phyloP scores from a whole-genome alignment of 2,888 invertebrate species.

The Choristoneura rosaceana region DNA sequence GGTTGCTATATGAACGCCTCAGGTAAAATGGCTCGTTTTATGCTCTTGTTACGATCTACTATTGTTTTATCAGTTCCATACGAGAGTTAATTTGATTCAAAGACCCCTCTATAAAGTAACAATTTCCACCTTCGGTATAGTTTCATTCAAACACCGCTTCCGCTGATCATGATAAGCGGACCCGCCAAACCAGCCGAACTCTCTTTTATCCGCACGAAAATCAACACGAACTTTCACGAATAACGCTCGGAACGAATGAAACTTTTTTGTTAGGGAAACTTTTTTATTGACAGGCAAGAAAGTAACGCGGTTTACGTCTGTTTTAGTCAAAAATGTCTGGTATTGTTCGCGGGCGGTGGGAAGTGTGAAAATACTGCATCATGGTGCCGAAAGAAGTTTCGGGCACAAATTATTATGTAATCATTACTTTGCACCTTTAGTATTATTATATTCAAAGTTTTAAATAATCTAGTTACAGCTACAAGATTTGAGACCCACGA shows the following conservation, averaged over 20 bases:
- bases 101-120: constrained; percentile 30
- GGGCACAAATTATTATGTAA: neutral
- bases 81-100: constrained; percentile 22
- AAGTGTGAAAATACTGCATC: neutral
- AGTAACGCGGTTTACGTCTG: constrained; percentile 25
- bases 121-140: constrained; percentile 26
- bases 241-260: constrained; percentile 43
- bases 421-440: neutral
- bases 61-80: constrained; percentile 20
- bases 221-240: constrained; percentile 49
- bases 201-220: constrained; percentile 46
- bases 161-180: constrained; percentile 41
- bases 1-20: too few relatives aligned
- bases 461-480: too few relatives aligned
- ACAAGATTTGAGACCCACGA: too few relatives aligned
- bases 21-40: too few relatives aligned
- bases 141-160: constrained; percentile 26
- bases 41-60: too few relatives aligned
- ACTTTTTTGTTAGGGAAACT: constrained; percentile 47
- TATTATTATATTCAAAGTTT: neutral
- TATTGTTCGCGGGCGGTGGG: constrained; percentile 3
- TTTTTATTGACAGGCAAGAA: constrained; percentile 51
- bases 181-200: constrained; percentile 39
- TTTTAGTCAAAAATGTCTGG: constrained; percentile 17
- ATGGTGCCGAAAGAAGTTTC: neutral